These are phyloP conservation scores for Siniperca undulata DNA, from an alignment of 2,797 vertebrate species.

Conservation along the genomic window DNA sequence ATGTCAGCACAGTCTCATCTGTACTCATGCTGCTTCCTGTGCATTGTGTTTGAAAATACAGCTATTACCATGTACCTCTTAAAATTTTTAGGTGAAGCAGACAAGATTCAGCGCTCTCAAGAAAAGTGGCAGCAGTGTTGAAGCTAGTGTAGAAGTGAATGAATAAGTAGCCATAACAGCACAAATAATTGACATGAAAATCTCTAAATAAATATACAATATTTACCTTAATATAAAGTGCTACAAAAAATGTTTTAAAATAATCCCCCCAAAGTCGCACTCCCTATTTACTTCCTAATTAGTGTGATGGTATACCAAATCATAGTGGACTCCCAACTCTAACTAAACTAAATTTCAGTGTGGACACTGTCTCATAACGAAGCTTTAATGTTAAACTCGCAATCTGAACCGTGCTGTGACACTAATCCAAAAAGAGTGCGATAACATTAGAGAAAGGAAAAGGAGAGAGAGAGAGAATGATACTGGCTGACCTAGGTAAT, in stretches of 20 bases:
- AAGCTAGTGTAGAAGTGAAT: background rate
- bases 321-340: background rate
- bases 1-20: no score
- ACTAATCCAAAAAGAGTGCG: constrained; percentile 1
- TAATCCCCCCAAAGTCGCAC: background rate
- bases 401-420: constrained; percentile 8
- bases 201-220: no score
- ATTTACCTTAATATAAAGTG: no score
- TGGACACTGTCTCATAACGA: background rate
- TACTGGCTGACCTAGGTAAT: background rate
- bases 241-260: no score
- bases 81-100: no score
- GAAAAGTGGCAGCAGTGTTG: background rate
- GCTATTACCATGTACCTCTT: no score
- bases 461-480: background rate
- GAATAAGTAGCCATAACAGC: no score
- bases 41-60: no score
- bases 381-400: constrained; percentile 33
- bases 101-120: no score
- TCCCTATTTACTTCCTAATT: background rate
- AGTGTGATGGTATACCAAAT: background rate
- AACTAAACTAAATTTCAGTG: constrained; percentile 1
- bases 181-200: no score
- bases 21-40: no score
- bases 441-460: constrained; percentile 5